phyloP scores from a whole-genome alignment of 2,888 invertebrate species.

The Chrysolina oricalcia region DNA sequence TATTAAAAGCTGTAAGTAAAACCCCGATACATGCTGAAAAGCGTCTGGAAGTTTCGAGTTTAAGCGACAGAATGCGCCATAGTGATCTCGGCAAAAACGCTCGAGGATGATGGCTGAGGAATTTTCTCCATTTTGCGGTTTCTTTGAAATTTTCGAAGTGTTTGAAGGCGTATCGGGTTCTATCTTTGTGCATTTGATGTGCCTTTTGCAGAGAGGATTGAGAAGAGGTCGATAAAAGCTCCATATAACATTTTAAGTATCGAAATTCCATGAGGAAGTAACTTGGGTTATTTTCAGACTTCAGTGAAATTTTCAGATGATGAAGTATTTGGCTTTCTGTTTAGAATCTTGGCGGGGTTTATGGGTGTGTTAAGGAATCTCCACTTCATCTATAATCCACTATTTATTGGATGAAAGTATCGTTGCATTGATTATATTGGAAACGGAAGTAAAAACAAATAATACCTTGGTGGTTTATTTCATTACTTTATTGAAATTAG shows the following conservation, averaged over 20 bases:
- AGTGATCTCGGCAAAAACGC: constrained; percentile 36
- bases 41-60: constrained; percentile 57
- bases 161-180: constrained; percentile 63
- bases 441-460: too few relatives aligned
- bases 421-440: too few relatives aligned
- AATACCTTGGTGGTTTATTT: too few relatives aligned
- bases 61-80: constrained; percentile 65
- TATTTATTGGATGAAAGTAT: too few relatives aligned
- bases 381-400: not conserved
- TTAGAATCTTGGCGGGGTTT: not conserved
- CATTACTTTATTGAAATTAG: too few relatives aligned
- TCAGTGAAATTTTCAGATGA: not conserved
- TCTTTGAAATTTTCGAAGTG: constrained; percentile 68
- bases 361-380: not conserved
- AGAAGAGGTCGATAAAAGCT: constrained; percentile 40
- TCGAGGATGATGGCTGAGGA: constrained; percentile 52
- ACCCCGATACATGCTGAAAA: constrained; percentile 39
- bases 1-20: constrained; percentile 56
- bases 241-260: constrained; percentile 42
- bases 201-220: constrained; percentile 40
- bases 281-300: constrained; percentile 26
- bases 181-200: constrained; percentile 61
- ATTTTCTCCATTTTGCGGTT: constrained; percentile 67
- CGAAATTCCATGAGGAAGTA: constrained; percentile 41
- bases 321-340: not conserved